These are phyloP conservation scores for Theretra japonica DNA, from an alignment of 2,888 invertebrate genomes.

Conservation along the genomic window DNA sequence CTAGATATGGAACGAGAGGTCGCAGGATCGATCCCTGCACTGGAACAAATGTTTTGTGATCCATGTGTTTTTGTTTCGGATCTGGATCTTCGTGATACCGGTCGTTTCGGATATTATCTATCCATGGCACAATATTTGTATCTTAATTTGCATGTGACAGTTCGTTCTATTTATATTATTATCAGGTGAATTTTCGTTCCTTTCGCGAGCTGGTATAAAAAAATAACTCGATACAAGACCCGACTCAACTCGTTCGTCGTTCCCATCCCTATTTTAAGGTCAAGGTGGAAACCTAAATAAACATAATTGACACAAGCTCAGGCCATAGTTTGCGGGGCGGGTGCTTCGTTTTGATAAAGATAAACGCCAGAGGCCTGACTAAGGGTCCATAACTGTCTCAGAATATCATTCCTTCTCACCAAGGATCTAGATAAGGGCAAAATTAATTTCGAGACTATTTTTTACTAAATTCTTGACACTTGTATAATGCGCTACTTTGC, in stretches of 20 bases:
- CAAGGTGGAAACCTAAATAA: slow-evolving; percentile 43
- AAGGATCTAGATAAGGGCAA: neutral
- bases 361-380: neutral
- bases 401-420: slow-evolving; percentile 6
- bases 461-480: slow-evolving; percentile 1
- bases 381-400: slow-evolving; percentile 1
- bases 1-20: too few species aligned
- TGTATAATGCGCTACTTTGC: neutral
- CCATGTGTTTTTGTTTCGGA: too few species aligned
- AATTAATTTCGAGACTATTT: slow-evolving; percentile 1
- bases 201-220: too few species aligned
- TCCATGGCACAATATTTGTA: too few species aligned
- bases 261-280: slow-evolving; percentile 23
- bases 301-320: slow-evolving; percentile 48
- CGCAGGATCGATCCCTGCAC: too few species aligned
- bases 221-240: neutral
- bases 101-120: too few species aligned
- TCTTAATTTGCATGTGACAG: too few species aligned
- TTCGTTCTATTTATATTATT: too few species aligned
- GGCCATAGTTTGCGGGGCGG: slow-evolving; percentile 41
- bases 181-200: too few species aligned
- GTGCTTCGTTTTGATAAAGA: slow-evolving; percentile 30
- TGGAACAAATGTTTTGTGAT: too few species aligned
- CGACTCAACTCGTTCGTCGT: neutral
- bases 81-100: too few species aligned